Evolutionary conservation across 2,797 vertebrate species (phyloP).

Genomic region (Megaceryle alcyon): DNA sequence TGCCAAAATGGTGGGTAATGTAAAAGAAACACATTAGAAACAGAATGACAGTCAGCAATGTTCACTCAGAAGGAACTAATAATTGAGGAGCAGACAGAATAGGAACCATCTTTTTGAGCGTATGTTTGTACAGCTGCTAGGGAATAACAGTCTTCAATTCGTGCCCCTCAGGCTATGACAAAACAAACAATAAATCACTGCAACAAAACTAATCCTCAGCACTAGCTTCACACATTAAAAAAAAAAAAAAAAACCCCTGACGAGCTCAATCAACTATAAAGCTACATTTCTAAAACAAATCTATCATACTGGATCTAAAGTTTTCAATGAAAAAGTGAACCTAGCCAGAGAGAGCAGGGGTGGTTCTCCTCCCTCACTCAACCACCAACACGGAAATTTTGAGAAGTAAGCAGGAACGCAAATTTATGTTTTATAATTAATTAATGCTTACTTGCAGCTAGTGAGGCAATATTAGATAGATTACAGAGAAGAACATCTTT

Average conservation of each 20-base stretch:
- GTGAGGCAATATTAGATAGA: not conserved
- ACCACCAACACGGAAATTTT: not conserved
- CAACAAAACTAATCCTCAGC: conserved; percentile 32
- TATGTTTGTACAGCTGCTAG: conserved; percentile 47
- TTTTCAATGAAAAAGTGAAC: not conserved
- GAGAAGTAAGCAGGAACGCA: not conserved
- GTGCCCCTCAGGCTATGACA: conserved; percentile 4
- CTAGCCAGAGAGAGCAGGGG: not conserved
- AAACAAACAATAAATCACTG: conserved; percentile 40
- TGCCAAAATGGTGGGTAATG: not conserved
- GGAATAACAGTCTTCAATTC: conserved; percentile 15
- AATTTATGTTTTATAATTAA: not conserved
- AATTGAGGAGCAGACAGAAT: conserved; percentile 28
- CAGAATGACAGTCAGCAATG: conserved; percentile 24
- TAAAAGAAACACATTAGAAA: conserved; percentile 8
- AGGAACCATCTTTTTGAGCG: not conserved
- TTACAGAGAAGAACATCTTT: not conserved
- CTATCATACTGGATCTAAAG: not conserved
- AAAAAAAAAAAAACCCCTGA: not conserved
- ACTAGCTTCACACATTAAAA: not conserved
- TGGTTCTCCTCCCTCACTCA: not conserved
- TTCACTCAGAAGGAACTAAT: conserved; percentile 44
- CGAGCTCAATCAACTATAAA: not conserved
- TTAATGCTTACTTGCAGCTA: not conserved
- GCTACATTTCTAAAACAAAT: not conserved